A percentile compares a stretch with the other conserved stretches of the same genome.
These are phyloP conservation scores for Nomada fucata DNA, from an alignment of 2,888 invertebrate species.

Conservation along the genomic window DNA sequence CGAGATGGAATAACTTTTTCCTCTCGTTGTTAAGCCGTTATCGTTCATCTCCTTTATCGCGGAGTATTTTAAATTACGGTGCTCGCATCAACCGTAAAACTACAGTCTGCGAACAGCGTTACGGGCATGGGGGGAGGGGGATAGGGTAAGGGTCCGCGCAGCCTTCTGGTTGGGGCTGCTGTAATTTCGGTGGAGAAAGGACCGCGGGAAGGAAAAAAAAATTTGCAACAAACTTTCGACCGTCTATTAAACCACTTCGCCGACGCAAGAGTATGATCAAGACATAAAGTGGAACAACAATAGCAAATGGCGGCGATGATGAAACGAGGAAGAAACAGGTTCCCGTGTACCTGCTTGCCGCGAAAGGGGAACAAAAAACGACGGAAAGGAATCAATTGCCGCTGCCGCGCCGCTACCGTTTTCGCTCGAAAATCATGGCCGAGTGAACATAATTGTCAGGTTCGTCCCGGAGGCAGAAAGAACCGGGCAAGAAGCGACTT, in stretches of 20 bases:
- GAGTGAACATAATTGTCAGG: not conserved
- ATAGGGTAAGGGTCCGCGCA: not conserved
- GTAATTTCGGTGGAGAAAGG: slow-evolving; percentile 48
- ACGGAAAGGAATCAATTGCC: no score
- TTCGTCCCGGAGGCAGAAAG: not conserved
- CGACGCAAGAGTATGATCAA: slow-evolving; percentile 12
- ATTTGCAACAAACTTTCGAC: slow-evolving; percentile 49
- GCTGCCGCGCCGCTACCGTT: no score
- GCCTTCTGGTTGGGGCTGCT: slow-evolving; percentile 25
- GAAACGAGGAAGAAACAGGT: not conserved
- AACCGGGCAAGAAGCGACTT: slow-evolving; percentile 35
- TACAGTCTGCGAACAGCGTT: slow-evolving; percentile 43
- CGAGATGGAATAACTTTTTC: slow-evolving; percentile 53
- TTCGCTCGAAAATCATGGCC: not conserved
- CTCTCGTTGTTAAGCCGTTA: slow-evolving; percentile 55
- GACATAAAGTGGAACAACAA: slow-evolving; percentile 3
- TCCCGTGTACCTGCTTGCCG: no score
- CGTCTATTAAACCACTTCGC: slow-evolving; percentile 46
- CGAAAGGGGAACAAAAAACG: no score
- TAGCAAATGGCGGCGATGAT: not conserved
- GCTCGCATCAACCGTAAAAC: slow-evolving; percentile 60
- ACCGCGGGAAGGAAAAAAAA: not conserved
- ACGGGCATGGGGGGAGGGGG: not conserved
- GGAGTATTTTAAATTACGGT: slow-evolving; percentile 61
- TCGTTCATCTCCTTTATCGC: slow-evolving; percentile 61